These are phyloP conservation scores for Diplogasteroides magnus DNA, from an alignment of 1,140 invertebrate genomes.

Conservation along the genomic window DNA sequence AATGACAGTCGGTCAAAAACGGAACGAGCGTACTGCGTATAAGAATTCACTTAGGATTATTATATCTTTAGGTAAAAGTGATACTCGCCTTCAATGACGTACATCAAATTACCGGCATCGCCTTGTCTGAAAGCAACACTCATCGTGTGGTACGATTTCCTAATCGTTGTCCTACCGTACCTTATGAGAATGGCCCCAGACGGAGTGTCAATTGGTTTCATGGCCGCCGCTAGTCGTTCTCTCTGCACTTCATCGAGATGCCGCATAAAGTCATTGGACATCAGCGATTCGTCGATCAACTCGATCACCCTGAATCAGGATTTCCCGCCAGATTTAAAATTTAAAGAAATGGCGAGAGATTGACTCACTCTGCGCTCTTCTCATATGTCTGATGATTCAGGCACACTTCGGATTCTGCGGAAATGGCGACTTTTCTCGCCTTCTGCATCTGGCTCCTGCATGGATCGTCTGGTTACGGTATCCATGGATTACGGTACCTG, in stretches of 20 bases:
- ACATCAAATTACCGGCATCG: slow-evolving; percentile 91
- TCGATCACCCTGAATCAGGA: slow-evolving; percentile 17
- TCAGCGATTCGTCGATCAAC: slow-evolving; percentile 18
- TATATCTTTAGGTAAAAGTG: neutral
- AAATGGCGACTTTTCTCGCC: slow-evolving; percentile 14
- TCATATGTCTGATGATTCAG: slow-evolving; percentile 5
- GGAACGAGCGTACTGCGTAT: neutral
- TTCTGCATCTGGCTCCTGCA: neutral
- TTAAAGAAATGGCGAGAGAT: neutral
- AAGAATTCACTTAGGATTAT: neutral
- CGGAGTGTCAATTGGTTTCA: slow-evolving; percentile 21
- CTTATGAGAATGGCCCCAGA: neutral
- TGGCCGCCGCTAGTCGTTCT: slow-evolving; percentile 23
- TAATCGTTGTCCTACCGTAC: no score
- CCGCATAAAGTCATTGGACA: slow-evolving; percentile 17
- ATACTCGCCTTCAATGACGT: slow-evolving; percentile 94
- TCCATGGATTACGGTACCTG: neutral
- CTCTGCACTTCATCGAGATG: slow-evolving; percentile 22
- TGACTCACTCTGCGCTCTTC: slow-evolving; percentile 26
- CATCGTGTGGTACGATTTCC: no score
- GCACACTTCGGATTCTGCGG: slow-evolving; percentile 19
- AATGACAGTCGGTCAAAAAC: neutral
- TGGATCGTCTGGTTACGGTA: neutral
- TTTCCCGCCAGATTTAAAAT: neutral
- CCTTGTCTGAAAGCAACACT: slow-evolving; percentile 92